Conservation (phyloP, 2,888 invertebrate genomes). For the Gandaritis pyraliata region DNA sequence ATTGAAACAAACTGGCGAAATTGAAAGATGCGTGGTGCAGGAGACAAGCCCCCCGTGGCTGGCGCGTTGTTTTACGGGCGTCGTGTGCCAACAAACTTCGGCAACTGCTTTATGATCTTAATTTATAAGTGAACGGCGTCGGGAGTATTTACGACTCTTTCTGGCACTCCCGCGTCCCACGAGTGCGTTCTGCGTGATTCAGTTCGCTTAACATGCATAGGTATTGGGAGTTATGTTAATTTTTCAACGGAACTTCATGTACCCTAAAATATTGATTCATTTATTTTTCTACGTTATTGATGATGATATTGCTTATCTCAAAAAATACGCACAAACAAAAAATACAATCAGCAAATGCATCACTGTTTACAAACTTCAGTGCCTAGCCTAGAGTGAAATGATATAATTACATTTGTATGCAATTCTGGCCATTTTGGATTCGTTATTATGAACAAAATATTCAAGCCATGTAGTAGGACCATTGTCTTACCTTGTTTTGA, state of each 20-base stretch:
- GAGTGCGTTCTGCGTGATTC: constrained; percentile 67
- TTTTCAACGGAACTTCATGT: neutral
- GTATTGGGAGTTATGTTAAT: constrained; percentile 19
- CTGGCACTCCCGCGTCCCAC: constrained; percentile 75
- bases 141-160: constrained; percentile 80
- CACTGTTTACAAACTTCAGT: no score
- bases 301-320: no score
- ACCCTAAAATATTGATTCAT: no score
- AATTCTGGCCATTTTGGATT: no score
- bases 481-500: no score
- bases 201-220: constrained; percentile 37
- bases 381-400: no score
- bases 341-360: no score
- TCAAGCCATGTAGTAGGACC: no score
- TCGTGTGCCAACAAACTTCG: constrained; percentile 81
- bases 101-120: constrained; percentile 84
- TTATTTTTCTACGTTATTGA: no score
- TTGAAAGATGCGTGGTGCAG: constrained; percentile 70
- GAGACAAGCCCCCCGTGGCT: constrained; percentile 63
- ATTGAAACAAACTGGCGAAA: constrained; percentile 57
- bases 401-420: no score
- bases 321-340: no score
- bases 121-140: constrained; percentile 83
- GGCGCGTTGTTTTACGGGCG: constrained; percentile 79
- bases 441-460: no score